A percentile compares a stretch with the other conserved stretches of the same genome.
phyloP scores from a whole-genome alignment of 2,797 vertebrate genomes.

The Eulemur mongoz region DNA sequence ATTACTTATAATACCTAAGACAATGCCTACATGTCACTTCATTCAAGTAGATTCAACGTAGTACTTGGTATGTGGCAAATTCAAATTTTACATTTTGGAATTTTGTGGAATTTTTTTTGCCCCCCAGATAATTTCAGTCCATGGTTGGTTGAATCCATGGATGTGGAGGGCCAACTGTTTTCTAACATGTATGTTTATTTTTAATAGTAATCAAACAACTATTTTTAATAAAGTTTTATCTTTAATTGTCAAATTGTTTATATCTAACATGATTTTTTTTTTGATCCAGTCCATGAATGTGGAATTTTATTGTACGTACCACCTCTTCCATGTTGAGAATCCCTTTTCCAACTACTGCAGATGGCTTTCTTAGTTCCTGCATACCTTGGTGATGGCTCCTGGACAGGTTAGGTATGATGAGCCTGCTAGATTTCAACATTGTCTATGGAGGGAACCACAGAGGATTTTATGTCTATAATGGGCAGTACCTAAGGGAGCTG shows the following conservation, averaged over 20 bases:
- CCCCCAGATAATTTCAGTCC: background rate
- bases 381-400: background rate
- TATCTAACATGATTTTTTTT: constrained; percentile 34
- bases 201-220: background rate
- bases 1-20: background rate
- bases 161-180: background rate
- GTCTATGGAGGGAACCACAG: background rate
- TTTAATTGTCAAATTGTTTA: background rate
- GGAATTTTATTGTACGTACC: background rate
- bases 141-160: background rate
- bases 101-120: background rate
- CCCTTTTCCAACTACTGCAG: background rate
- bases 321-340: background rate
- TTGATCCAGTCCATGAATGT: background rate
- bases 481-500: background rate
- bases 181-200: background rate
- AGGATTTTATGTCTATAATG: background rate
- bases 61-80: background rate
- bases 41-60: background rate
- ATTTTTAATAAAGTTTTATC: constrained; percentile 21
- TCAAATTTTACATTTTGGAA: background rate
- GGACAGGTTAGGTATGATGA: background rate
- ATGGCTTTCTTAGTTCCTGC: background rate
- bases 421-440: background rate
- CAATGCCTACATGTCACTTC: background rate